These are phyloP conservation scores for Orientallactaga bullata DNA, from an alignment of 2,113 vertebrate genomes.

Conservation along the genomic window DNA sequence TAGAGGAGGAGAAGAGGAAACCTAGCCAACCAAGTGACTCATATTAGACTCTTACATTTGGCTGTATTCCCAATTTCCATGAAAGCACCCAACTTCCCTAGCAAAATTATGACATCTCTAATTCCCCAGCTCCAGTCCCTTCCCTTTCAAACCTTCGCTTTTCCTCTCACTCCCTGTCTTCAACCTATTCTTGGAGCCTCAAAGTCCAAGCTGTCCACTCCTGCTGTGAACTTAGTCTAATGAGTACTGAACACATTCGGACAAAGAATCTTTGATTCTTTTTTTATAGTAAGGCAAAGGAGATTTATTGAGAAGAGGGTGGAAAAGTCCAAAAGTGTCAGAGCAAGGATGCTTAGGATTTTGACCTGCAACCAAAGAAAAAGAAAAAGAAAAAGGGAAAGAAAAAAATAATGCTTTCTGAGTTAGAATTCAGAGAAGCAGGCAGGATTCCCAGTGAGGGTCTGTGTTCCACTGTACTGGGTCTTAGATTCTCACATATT, in stretches of 20 bases:
- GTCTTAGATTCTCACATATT: background rate
- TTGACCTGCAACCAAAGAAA: too few relatives aligned
- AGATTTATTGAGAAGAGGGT: too few relatives aligned
- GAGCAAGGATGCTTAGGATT: too few relatives aligned
- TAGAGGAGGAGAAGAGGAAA: background rate
- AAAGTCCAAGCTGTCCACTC: background rate
- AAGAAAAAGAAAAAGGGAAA: too few relatives aligned
- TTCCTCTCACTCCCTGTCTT: background rate
- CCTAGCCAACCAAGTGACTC: background rate
- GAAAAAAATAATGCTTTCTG: too few relatives aligned
- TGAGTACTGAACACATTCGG: background rate
- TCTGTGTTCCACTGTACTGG: too few relatives aligned
- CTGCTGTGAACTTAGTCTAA: background rate
- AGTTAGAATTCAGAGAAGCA: too few relatives aligned
- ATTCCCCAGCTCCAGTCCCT: background rate
- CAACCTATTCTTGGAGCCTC: background rate
- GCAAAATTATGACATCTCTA: background rate
- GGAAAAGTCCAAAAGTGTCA: too few relatives aligned
- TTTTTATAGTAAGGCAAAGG: background rate
- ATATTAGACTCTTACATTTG: background rate
- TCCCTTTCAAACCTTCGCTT: background rate
- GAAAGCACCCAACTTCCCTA: background rate
- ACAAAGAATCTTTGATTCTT: background rate
- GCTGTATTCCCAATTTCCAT: background rate
- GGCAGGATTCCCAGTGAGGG: too few relatives aligned